These are phyloP conservation scores for Capitulum mitella DNA, from an alignment of 2,888 invertebrate genomes.

Conservation along the genomic window DNA sequence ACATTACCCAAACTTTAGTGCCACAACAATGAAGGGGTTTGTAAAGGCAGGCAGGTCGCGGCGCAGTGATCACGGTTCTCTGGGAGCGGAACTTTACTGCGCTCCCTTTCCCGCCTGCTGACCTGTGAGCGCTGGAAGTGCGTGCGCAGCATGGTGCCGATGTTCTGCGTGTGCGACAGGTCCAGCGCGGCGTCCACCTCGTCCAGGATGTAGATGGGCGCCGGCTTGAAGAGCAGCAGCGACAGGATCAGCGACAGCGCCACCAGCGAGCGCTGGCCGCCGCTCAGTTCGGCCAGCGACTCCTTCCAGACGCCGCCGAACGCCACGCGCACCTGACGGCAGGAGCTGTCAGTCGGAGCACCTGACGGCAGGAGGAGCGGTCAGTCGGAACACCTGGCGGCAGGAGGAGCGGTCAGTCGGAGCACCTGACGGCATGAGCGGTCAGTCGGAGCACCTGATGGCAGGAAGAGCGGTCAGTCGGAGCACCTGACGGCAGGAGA, in stretches of 20 bases:
- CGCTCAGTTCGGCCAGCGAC: slow-evolving; percentile 87
- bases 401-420: no score
- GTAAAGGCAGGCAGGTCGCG: no score
- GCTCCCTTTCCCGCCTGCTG: slow-evolving; percentile 33
- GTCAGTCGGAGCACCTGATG: no score
- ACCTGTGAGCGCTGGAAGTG: slow-evolving; percentile 85
- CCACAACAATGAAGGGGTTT: no score
- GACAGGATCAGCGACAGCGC: slow-evolving; percentile 92
- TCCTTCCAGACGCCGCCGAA: slow-evolving; percentile 95
- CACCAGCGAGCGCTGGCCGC: slow-evolving; percentile 92
- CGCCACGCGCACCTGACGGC: slow-evolving; percentile 63
- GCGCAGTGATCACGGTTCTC: no score
- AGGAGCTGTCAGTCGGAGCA: neutral
- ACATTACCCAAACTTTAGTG: no score
- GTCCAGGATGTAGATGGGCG: slow-evolving; percentile 95
- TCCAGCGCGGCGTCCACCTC: slow-evolving; percentile 98
- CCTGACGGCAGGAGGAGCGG: no score
- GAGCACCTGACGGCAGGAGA: no score
- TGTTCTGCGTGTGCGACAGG: slow-evolving; percentile 96
- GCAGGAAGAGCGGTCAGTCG: no score
- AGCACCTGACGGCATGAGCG: no score
- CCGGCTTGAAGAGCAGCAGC: slow-evolving; percentile 93
- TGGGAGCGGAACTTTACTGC: no score
- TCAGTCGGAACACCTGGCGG: no score
- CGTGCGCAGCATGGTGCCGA: slow-evolving; percentile 84